A percentile compares a stretch with the other conserved stretches of the same genome.
Conservation (phyloP, 2,113 vertebrate species). For the Tragelaphus strepsiceros region DNA sequence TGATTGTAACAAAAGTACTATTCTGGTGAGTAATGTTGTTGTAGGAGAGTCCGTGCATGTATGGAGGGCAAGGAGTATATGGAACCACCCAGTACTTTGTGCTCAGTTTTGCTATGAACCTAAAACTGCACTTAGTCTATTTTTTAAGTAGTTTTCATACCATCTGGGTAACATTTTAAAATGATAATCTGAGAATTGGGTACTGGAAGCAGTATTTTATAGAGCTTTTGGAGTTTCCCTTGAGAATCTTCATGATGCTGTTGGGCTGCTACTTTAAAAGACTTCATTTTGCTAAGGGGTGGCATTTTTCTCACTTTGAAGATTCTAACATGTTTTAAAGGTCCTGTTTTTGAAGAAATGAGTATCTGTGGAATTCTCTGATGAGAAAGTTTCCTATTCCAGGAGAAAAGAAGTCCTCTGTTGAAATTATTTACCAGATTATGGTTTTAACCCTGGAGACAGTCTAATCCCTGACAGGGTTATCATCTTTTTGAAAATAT, state of each 20-base stretch:
- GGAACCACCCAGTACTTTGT: background rate
- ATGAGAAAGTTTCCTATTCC: conserved; percentile 66
- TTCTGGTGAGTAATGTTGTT: background rate
- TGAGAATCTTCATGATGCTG: conserved; percentile 76
- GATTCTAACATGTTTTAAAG: conserved; percentile 83
- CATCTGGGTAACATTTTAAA: conserved; percentile 74
- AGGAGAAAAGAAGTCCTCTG: conserved; percentile 70
- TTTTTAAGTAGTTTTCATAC: conserved; percentile 71
- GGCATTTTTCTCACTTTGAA: conserved; percentile 81
- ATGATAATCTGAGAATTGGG: conserved; percentile 72
- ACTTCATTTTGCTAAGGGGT: conserved; percentile 81
- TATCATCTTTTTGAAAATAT: conserved; percentile 81
- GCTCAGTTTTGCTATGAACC: background rate
- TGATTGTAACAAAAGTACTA: background rate
- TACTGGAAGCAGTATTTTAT: conserved; percentile 75
- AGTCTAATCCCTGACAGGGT: conserved; percentile 75
- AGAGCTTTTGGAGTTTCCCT: conserved; percentile 75
- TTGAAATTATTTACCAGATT: conserved; percentile 81
- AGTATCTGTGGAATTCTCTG: conserved; percentile 79
- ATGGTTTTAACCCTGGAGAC: conserved; percentile 77
- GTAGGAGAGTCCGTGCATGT: background rate
- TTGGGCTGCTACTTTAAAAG: conserved; percentile 82
- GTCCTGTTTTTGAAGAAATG: conserved; percentile 82
- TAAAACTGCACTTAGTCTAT: background rate
- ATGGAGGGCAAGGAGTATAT: background rate